These are phyloP conservation scores for Aporophyla nigra DNA, from an alignment of 2,888 invertebrate genomes.

Conservation along the genomic window DNA sequence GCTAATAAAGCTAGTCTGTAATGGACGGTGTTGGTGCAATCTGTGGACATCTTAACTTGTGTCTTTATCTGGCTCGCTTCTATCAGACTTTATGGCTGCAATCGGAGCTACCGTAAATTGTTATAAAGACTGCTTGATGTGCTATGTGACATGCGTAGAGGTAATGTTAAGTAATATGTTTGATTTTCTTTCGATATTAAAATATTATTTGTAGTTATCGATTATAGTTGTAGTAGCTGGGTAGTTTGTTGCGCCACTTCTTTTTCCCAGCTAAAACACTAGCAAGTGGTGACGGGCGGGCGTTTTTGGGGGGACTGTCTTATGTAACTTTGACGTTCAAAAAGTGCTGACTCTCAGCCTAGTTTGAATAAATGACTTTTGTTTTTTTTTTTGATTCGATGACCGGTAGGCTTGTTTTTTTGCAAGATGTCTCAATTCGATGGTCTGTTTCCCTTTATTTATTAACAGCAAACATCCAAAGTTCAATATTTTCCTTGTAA, in stretches of 20 bases:
- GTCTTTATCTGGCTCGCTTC: constrained; percentile 46
- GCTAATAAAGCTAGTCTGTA: constrained; percentile 67
- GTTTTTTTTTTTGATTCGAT: too few relatives aligned
- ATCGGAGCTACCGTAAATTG: constrained; percentile 35
- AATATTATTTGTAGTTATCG: neutral
- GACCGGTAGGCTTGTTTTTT: neutral
- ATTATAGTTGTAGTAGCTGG: too few relatives aligned
- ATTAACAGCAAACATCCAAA: neutral
- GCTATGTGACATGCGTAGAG: constrained; percentile 3
- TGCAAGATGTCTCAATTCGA: neutral
- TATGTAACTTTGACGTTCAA: too few relatives aligned
- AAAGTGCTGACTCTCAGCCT: too few relatives aligned
- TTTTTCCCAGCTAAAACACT: too few relatives aligned
- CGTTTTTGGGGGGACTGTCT: too few relatives aligned
- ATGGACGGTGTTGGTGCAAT: constrained; percentile 59
- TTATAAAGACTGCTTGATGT: constrained; percentile 20
- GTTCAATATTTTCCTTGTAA: neutral
- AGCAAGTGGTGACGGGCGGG: too few relatives aligned
- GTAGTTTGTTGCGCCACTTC: too few relatives aligned
- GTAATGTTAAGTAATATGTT: constrained; percentile 4
- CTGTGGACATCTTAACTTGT: constrained; percentile 59
- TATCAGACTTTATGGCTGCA: constrained; percentile 45
- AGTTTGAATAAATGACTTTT: too few relatives aligned
- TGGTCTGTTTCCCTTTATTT: neutral
- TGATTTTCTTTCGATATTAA: constrained; percentile 4